Base-by-base conservation (phyloP, 2,888 invertebrate genomes). In the Sarcophaga subvicina region DNA sequence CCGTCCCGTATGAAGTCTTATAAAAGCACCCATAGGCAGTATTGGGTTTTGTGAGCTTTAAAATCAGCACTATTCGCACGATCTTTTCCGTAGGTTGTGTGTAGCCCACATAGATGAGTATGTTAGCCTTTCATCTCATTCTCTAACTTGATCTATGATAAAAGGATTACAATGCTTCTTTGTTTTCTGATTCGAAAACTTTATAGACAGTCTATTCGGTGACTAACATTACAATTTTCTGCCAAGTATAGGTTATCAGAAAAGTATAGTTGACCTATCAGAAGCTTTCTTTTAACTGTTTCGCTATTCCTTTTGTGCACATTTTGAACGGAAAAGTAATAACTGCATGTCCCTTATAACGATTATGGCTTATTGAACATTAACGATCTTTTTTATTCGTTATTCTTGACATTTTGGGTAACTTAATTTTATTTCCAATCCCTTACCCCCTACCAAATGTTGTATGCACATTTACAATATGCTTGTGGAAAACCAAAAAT, bases 351-450 rank as follows among this genome's bases (percentile, higher is more conserved):
- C 75, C 66, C 63, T 76, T 49, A 73, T 82, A 87, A 85, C 83
- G 80, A 75, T 83, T 78, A 81, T 81, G 73, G 86, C 77, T 83
- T 83, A 81, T 83, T 75, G 73, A 66, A 60, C 59, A 73, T 78
- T 47, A 47, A 63, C 12, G 47, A 11, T 54, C 12, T 17, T 54
- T 54, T 54, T 54, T 73, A 4, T 54, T 17, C 4, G 37, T 25
- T 59, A 49, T 22, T 6, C 37, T 37, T 37, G 37, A 37, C 37
- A 37, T 37, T 37, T 37, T 62, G 20, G 27, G 60, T 66, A 77
- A 59, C 64, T 80, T 76, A 84, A 75, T 69, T 64, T 80, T 22
- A 80, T 71, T 59, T 83, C 8, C 8, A 8, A 37, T 8, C 37
- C 2, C 37, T 10, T 8, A 37, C 37, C 37, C 37, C 10, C 37